phyloP scores from a whole-genome alignment of 2,797 vertebrate species.

The Microctenopoma lineatum region DNA sequence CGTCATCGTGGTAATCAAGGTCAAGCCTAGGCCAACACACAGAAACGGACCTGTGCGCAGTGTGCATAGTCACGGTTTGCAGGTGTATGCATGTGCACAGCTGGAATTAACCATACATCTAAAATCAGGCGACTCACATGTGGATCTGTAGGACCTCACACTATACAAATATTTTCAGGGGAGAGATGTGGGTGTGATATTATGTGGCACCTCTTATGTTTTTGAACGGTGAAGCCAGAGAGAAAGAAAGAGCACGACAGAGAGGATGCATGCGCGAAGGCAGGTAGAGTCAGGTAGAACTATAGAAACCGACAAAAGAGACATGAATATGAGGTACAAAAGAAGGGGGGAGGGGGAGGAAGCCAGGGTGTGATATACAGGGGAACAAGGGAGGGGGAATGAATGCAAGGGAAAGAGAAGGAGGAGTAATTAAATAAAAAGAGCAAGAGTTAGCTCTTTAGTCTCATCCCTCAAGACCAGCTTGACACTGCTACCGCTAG shows the following conservation, averaged over 20 bases:
- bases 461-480: conserved; percentile 75
- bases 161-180: conserved; percentile 32
- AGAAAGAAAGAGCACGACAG: conserved; percentile 29
- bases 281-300: conserved; percentile 44
- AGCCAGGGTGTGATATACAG: conserved; percentile 41
- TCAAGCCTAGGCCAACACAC: conserved; percentile 78
- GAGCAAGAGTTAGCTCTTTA: conserved; percentile 78
- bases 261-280: conserved; percentile 40
- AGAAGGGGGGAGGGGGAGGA: conserved; percentile 1
- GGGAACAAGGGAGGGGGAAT: conserved; percentile 27
- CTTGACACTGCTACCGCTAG: conserved; percentile 73
- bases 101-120: conserved; percentile 28
- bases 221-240: conserved; percentile 24
- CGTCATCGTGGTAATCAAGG: conserved; percentile 82
- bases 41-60: conserved; percentile 23
- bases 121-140: background rate
- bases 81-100: conserved; percentile 14
- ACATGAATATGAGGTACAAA: conserved; percentile 23
- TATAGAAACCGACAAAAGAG: conserved; percentile 39
- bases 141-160: conserved; percentile 23
- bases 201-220: conserved; percentile 33
- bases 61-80: conserved; percentile 16
- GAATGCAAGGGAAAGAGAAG: conserved; percentile 39
- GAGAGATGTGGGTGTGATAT: conserved; percentile 57
- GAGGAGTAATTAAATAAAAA: conserved; percentile 79